phyloP scores from a whole-genome alignment of 2,888 invertebrate genomes.

The Hoplodrina blanda region DNA sequence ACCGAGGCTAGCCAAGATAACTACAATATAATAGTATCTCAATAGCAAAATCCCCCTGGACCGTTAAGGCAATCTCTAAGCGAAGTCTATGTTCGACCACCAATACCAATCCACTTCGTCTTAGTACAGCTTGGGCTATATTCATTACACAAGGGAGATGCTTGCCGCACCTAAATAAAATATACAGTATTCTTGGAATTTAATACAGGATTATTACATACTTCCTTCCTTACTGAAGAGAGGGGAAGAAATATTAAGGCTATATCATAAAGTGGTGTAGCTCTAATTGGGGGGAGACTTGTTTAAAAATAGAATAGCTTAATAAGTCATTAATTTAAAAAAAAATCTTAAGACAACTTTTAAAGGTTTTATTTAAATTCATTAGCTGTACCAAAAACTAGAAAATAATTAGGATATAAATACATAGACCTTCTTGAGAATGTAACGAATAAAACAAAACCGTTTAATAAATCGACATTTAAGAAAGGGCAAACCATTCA shows the following conservation, averaged over 20 bases:
- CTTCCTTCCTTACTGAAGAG: neutral
- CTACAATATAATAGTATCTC: slow-evolving; percentile 38
- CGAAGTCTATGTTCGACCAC: slow-evolving; percentile 47
- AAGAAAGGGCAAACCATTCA: too few species aligned
- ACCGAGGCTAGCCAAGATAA: slow-evolving; percentile 11
- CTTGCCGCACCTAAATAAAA: slow-evolving; percentile 42
- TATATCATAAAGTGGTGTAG: too few species aligned
- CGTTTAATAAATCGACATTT: too few species aligned
- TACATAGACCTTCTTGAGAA: too few species aligned
- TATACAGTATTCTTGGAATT: slow-evolving; percentile 45
- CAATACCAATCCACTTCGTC: slow-evolving; percentile 61
- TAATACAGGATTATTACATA: slow-evolving; percentile 37
- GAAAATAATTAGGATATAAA: too few species aligned
- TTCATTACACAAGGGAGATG: slow-evolving; percentile 57
- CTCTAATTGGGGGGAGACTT: too few species aligned
- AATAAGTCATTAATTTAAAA: too few species aligned
- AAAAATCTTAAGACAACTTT: too few species aligned
- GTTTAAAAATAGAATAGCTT: neutral
- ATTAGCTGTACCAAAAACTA: too few species aligned
- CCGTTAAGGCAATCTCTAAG: slow-evolving; percentile 53
- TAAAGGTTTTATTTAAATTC: too few species aligned
- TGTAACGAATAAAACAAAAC: too few species aligned
- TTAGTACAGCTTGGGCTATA: slow-evolving; percentile 43
- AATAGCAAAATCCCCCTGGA: slow-evolving; percentile 46
- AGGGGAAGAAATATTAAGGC: neutral